Percentiles rank a stretch among this genome's conserved stretches.
These are phyloP conservation scores for Dicrurus megarhynchus DNA, from an alignment of 2,113 vertebrate genomes.

Conservation along the genomic window DNA sequence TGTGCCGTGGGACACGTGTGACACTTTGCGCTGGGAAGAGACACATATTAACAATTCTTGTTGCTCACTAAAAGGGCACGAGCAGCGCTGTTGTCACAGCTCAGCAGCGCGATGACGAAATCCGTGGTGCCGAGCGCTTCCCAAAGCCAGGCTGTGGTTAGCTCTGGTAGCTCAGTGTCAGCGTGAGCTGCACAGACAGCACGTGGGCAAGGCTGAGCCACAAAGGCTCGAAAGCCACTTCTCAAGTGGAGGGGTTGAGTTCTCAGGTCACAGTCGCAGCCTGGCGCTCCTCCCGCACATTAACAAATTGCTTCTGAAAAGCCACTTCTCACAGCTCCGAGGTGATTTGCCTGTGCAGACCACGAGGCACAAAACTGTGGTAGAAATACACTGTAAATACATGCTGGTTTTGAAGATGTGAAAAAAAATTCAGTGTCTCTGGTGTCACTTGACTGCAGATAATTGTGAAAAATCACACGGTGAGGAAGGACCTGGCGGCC, in stretches of 20 bases:
- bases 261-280: neutral
- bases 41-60: neutral
- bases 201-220: neutral
- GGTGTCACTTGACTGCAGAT: neutral
- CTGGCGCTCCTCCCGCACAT: neutral
- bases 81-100: neutral
- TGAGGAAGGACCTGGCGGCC: neutral
- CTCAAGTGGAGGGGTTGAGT: neutral
- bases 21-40: neutral
- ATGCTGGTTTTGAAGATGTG: neutral
- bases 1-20: rapidly evolving
- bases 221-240: neutral
- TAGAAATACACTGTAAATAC: neutral
- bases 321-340: neutral
- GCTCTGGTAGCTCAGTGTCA: neutral
- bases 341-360: neutral
- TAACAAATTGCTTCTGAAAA: neutral
- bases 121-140: rapidly evolving
- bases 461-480: neutral
- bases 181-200: neutral
- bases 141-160: neutral
- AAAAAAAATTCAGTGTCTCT: neutral
- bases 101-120: neutral
- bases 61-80: neutral
- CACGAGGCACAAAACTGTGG: neutral